These are phyloP conservation scores for Pristis pectinata DNA, from an alignment of 2,797 vertebrate genomes.

Conservation along the genomic window DNA sequence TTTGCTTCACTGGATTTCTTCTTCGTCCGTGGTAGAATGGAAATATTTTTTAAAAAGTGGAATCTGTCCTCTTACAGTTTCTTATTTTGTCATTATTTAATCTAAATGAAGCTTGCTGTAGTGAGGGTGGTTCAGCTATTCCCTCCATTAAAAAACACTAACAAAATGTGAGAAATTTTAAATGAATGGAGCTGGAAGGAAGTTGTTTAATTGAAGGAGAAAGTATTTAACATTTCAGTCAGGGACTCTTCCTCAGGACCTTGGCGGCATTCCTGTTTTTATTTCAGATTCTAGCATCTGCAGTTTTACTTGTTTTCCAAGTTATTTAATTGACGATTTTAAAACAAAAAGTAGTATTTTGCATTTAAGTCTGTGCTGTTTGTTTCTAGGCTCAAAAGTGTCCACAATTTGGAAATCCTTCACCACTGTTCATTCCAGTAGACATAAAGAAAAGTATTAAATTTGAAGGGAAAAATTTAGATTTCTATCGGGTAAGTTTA, in stretches of 20 bases:
- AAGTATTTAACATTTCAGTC: no score
- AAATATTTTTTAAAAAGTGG: not conserved
- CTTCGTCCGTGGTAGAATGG: no score
- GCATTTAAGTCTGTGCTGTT: slow-evolving; percentile 41
- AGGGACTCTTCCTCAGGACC: no score
- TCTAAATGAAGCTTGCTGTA: not conserved
- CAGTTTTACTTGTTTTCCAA: no score
- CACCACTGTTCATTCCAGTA: slow-evolving; percentile 62
- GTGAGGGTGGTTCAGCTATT: not conserved
- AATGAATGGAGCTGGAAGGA: slow-evolving; percentile 45
- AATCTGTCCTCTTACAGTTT: not conserved
- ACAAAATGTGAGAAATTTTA: slow-evolving; percentile 44
- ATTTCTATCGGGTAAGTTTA: slow-evolving; percentile 53
- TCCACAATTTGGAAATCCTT: slow-evolving; percentile 66
- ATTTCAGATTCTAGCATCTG: no score
- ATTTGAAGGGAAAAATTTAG: slow-evolving; percentile 64
- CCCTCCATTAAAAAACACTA: not conserved
- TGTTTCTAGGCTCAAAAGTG: slow-evolving; percentile 56
- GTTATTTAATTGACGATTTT: no score
- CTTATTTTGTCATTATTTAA: not conserved
- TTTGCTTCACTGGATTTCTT: not conserved
- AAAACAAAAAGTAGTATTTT: not conserved
- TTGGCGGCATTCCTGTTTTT: no score
- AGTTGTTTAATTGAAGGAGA: no score
- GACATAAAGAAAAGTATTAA: slow-evolving; percentile 58